Evolutionary conservation across 2,888 invertebrate genomes (phyloP).

Genomic region (Leucoptera coffeella): DNA sequence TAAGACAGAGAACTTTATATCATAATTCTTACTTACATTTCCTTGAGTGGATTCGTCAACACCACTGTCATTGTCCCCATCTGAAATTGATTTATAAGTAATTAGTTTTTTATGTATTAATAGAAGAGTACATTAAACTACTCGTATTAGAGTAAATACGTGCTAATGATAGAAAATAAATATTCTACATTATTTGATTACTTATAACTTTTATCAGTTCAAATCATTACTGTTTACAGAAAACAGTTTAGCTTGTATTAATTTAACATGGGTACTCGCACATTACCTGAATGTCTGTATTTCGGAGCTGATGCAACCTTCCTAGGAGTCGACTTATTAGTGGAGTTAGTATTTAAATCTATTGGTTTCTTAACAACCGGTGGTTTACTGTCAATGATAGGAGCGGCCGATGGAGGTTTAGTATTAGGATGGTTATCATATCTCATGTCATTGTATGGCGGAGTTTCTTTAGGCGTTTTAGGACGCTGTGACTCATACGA

Average conservation of each 20-base stretch:
- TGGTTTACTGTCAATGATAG: slow-evolving; percentile 10
- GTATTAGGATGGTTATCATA: slow-evolving; percentile 14
- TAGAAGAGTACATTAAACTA: no score
- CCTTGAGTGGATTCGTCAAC: slow-evolving; percentile 77
- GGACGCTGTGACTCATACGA: slow-evolving; percentile 29
- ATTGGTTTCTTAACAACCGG: slow-evolving; percentile 20
- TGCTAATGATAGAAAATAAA: no score
- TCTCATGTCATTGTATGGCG: slow-evolving; percentile 16
- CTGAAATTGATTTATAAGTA: no score
- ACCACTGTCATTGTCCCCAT: slow-evolving; percentile 78
- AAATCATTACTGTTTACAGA: slow-evolving; percentile 1
- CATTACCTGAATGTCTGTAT: slow-evolving; percentile 36
- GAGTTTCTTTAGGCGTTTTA: slow-evolving; percentile 26
- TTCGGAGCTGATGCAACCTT: slow-evolving; percentile 36
- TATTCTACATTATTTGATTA: no score
- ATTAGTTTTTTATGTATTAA: no score
- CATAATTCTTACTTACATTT: slow-evolving; percentile 52
- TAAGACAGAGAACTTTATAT: no score
- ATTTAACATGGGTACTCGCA: slow-evolving; percentile 6
- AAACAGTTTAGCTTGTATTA: slow-evolving; percentile 24
- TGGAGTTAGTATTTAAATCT: slow-evolving; percentile 23
- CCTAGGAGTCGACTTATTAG: slow-evolving; percentile 32
- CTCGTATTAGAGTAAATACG: no score
- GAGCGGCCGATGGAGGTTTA: slow-evolving; percentile 16
- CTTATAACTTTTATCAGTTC: no score